phyloP scores from a whole-genome alignment of 1,140 invertebrate species.

The Acromyrmex charruanus region DNA sequence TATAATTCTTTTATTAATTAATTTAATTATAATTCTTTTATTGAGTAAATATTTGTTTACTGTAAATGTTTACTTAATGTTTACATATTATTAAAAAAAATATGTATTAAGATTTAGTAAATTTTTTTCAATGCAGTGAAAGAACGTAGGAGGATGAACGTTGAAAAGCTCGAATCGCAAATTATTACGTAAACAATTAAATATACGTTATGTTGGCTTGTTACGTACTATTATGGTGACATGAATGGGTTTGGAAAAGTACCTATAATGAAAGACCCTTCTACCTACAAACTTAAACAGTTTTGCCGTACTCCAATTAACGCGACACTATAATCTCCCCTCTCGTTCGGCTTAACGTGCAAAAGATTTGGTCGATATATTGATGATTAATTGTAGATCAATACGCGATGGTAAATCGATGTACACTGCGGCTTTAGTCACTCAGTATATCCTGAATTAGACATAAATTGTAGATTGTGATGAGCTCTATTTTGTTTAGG shows the following conservation, averaged over 20 bases:
- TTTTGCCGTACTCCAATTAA: background rate
- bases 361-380: background rate
- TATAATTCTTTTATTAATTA: too few relatives aligned
- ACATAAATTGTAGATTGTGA: background rate
- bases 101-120: too few relatives aligned
- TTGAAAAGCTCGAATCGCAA: background rate
- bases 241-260: background rate
- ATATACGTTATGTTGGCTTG: background rate
- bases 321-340: background rate
- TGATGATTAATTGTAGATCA: background rate
- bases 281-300: background rate
- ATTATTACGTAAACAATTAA: background rate
- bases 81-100: too few relatives aligned
- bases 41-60: too few relatives aligned
- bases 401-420: background rate
- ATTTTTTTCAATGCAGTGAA: background rate
- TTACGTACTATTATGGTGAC: background rate
- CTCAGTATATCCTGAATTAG: background rate
- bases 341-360: background rate
- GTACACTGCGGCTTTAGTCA: background rate
- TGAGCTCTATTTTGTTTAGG: background rate
- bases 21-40: too few relatives aligned
- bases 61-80: too few relatives aligned
- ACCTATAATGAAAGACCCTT: background rate
- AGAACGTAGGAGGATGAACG: background rate